These are phyloP conservation scores for Coleophora flavipennella DNA, from an alignment of 2,888 invertebrate genomes.

Conservation along the genomic window DNA sequence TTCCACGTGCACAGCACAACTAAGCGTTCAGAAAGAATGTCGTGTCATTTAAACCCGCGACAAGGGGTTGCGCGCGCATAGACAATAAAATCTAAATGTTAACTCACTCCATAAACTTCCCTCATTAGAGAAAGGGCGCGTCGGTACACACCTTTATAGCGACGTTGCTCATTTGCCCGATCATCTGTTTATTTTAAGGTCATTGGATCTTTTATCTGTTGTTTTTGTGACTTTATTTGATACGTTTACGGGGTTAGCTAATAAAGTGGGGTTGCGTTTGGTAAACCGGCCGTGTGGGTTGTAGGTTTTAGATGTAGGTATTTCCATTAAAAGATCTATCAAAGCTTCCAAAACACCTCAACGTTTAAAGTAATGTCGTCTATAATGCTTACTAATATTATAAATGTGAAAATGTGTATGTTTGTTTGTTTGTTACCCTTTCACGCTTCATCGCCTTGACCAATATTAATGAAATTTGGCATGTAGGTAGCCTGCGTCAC, in stretches of 20 bases:
- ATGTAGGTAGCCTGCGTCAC: no score
- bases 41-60: slow-evolving; percentile 49
- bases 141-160: slow-evolving; percentile 59
- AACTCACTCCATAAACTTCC: slow-evolving; percentile 57
- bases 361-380: no score
- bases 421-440: no score
- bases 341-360: no score
- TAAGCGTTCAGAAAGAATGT: slow-evolving; percentile 33
- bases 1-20: slow-evolving; percentile 40
- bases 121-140: slow-evolving; percentile 68
- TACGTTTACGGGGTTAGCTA: slow-evolving; percentile 30
- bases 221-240: slow-evolving; percentile 44
- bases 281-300: no score
- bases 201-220: slow-evolving; percentile 47
- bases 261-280: slow-evolving; percentile 28
- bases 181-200: slow-evolving; percentile 68
- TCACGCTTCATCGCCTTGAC: no score
- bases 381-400: no score
- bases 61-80: slow-evolving; percentile 63
- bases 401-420: no score
- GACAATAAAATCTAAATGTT: slow-evolving; percentile 60
- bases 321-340: no score
- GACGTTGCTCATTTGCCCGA: slow-evolving; percentile 49
- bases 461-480: no score
- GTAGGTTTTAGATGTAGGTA: no score